Evolutionary conservation across 2,888 invertebrate species (phyloP).

Genomic region (Acrocyrtus sp.): DNA sequence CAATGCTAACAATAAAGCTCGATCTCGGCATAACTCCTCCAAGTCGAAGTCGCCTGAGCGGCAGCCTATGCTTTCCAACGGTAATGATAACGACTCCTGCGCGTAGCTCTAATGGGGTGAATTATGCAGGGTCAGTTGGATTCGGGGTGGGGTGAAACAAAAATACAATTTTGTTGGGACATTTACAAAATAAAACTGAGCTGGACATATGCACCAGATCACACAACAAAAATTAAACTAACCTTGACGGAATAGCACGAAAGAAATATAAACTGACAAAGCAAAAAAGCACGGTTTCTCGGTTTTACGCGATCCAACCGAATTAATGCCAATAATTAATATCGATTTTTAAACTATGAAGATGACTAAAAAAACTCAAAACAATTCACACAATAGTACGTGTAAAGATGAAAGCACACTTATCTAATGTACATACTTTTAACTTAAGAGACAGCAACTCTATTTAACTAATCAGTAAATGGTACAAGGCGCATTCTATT

Average conservation of each 20-base stretch:
- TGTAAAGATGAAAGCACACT: too few relatives aligned
- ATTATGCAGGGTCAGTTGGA: neutral
- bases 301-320: slow-evolving; percentile 22
- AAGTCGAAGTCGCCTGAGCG: slow-evolving; percentile 49
- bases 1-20: slow-evolving; percentile 3
- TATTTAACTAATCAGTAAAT: too few relatives aligned
- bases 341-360: neutral
- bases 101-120: slow-evolving; percentile 9
- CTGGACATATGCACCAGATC: too few relatives aligned
- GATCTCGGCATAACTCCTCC: slow-evolving; percentile 39
- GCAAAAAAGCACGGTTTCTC: too few relatives aligned
- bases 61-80: slow-evolving; percentile 53
- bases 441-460: too few relatives aligned
- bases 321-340: slow-evolving; percentile 30
- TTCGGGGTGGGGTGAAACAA: neutral
- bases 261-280: too few relatives aligned
- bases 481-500: too few relatives aligned
- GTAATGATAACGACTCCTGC: slow-evolving; percentile 32
- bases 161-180: neutral
- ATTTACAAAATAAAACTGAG: neutral
- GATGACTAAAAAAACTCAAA: slow-evolving; percentile 1
- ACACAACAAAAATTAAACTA: too few relatives aligned
- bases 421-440: too few relatives aligned
- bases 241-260: too few relatives aligned
- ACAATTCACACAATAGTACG: too few relatives aligned